Percentiles rank a stretch among this genome's conserved stretches.
Evolutionary conservation across 2,888 invertebrate species (phyloP).

Genomic region (Apodemia duryi): DNA sequence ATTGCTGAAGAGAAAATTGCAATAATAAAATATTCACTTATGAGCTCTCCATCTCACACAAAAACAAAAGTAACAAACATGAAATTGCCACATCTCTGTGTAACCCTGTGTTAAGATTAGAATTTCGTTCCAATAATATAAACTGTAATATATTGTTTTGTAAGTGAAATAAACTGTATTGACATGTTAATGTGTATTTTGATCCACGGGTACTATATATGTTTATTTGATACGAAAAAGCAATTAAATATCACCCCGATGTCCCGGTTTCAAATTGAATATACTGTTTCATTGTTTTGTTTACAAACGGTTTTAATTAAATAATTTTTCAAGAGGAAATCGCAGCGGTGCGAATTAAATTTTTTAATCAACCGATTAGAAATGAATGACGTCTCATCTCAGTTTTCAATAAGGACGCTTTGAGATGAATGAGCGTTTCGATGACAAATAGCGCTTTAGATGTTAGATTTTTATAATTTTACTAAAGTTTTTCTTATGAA

Average conservation of each 20-base stretch:
- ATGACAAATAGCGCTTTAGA: not conserved
- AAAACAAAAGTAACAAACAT: too few species aligned
- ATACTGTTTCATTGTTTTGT: not conserved
- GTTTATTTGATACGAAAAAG: too few species aligned
- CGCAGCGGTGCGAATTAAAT: not conserved
- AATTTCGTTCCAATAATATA: too few species aligned
- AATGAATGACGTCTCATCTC: conserved; percentile 3
- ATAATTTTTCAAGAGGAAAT: not conserved
- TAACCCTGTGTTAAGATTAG: too few species aligned
- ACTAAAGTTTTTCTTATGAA: not conserved
- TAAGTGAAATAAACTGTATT: too few species aligned
- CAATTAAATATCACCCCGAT: not conserved
- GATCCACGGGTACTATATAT: too few species aligned
- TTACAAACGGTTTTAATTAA: conserved; percentile 2
- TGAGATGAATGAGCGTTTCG: not conserved
- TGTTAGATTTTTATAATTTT: not conserved
- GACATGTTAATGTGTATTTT: too few species aligned
- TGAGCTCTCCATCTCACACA: too few species aligned
- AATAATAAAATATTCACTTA: too few species aligned
- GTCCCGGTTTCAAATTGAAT: not conserved
- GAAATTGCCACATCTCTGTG: too few species aligned
- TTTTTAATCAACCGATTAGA: conserved; percentile 14
- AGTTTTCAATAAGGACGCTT: conserved; percentile 14
- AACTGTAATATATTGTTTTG: too few species aligned
- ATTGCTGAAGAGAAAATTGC: too few species aligned